Evolutionary conservation across 92 coral and sea anemone genomes (phyloP), one percentile per base, ranked within the genome.

Genomic region (Paragorgia papillata): DNA sequence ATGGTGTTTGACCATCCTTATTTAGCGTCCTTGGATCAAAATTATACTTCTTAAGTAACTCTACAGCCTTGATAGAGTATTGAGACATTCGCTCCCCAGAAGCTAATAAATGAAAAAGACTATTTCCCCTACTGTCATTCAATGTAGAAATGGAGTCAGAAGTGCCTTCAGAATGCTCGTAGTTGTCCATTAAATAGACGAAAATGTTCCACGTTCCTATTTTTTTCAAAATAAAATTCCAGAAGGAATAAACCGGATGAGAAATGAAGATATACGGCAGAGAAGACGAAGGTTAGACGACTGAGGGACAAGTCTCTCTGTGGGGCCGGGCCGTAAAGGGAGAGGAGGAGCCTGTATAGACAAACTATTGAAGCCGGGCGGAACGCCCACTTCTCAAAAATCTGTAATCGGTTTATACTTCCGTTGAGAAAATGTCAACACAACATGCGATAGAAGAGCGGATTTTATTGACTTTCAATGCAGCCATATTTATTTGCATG

Each of bases 121-220:
- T 51, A 57, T 70, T 50, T 50, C 63, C 77, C 39, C 34, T 70
- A n/a, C 9, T 70, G 49, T 70, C 77, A 13, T 27, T 9, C 35
- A 31, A 21, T 53, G 28, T 62, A 7, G 43, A 1, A 17, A 34
- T 31, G 61, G 17, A 25, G 40, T 68, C 10, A 10, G 43, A 10
- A 37, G 6, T 28, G 53, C 15, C 53, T 3, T 51, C 14, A 22
- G 32, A 64, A 40, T 20, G 9, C 51, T n/a, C 74, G 0, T 27
- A 53, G 41, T 70, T 50, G 29, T 70, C 77, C 62, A 70, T 70
- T 26, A 70, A 12, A 57, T 50, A 34, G 39, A 1, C 7, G 39
- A 70, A 70, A 54, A 70, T 15, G 12, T 51, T 9, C 77, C 77
- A 70, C 3, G 24, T 7, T 18, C 62, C 77, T 70, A n/a, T 7